Base-by-base conservation (phyloP, 2,888 invertebrate genomes). In the Xestoiulus laeticollis region DNA sequence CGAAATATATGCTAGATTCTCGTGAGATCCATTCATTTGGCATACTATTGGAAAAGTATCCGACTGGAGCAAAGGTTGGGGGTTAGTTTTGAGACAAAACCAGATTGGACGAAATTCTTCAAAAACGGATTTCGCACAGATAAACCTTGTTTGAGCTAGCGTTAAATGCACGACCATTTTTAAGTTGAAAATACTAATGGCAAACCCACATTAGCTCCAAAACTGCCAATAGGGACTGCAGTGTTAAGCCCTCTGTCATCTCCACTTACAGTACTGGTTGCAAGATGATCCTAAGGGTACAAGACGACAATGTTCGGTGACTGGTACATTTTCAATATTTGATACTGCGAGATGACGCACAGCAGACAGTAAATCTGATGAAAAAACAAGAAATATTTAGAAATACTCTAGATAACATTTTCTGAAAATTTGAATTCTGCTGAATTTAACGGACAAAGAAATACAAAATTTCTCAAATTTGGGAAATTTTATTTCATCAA, bases 281-380 rank as follows among this genome's bases (percentile, higher is more conserved):
- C n/a, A 2, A n/a, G n/a, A 85, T 2, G 44, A 16, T 14, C 38
- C 93, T 92, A 94, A 89, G 94, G 94, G 93, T 94, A 94, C 88
- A 96, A 92, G 78, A 97, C 94, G 91, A 96, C 96, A 91, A 97
- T 96, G 91, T 97, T 96, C 5, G 97, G 97, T 87, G 96, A 96
- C 91, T 97, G 97, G 92, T 96, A 93, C 89, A 95, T 93, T 90
- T 95, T 93, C 91, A 96, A 95, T 87, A 96, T 94, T 93, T 96
- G 95, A 91, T 96, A 97, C 90, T 96, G 96, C 0, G 97, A 96
- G 90, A 95, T 94, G 0, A 97, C 96, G 89, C 96, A 96, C 33
- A 97, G 92, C 95, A 96, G 96, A 91, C 96, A 97, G 91, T 97
- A 97, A 32, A 96, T 94, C 97, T 97, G 93, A 89, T 94, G 94